These are phyloP conservation scores for Idaea straminata DNA, from an alignment of 2,888 invertebrate genomes.

Conservation along the genomic window DNA sequence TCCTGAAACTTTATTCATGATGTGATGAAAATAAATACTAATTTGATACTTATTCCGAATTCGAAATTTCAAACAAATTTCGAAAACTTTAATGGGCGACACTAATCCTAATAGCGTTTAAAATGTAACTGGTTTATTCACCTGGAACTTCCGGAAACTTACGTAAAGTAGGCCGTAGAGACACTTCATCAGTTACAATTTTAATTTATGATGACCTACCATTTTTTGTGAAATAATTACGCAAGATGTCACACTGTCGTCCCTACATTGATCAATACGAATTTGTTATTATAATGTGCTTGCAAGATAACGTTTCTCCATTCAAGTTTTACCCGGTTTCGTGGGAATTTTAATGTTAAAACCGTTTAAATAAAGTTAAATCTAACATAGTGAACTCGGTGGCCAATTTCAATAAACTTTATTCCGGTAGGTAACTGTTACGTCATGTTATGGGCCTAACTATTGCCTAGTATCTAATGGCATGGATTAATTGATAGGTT, in stretches of 20 bases:
- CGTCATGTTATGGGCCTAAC: background rate
- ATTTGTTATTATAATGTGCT: constrained; percentile 46
- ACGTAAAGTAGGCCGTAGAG: constrained; percentile 4
- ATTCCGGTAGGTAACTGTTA: constrained; percentile 14
- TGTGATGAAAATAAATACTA: background rate
- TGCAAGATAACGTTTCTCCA: constrained; percentile 39
- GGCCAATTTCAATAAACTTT: constrained; percentile 30
- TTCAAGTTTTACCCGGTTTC: constrained; percentile 40
- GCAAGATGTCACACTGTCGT: constrained; percentile 27
- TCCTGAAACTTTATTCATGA: too few species aligned
- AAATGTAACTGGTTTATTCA: background rate
- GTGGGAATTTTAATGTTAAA: constrained; percentile 51
- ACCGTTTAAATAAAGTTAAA: constrained; percentile 25
- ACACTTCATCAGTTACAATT: constrained; percentile 6
- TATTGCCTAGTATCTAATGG: background rate
- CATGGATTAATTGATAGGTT: background rate
- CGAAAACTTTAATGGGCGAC: background rate
- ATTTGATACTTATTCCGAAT: background rate
- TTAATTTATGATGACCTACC: constrained; percentile 16
- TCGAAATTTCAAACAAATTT: background rate
- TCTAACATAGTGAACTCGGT: constrained; percentile 9
- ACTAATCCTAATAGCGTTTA: background rate
- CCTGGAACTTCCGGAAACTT: constrained; percentile 4
- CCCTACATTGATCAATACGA: constrained; percentile 43
- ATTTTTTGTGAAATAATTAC: constrained; percentile 29